Percentiles rank a stretch among this genome's conserved stretches.
Conservation (phyloP, 2,797 vertebrate genomes). For the Pipistrellus pygmaeus region DNA sequence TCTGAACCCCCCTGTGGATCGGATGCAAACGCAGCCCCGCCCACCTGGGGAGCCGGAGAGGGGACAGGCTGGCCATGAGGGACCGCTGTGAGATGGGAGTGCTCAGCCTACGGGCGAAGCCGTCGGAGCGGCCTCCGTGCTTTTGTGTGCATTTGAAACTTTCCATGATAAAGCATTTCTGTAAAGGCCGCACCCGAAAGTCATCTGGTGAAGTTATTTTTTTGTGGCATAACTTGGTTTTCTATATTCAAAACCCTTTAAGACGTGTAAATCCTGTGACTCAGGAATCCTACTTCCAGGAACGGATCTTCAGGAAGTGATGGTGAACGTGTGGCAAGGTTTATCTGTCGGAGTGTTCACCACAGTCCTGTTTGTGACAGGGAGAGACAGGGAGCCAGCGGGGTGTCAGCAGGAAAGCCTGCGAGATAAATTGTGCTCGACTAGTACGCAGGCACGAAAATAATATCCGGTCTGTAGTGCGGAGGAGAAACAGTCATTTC, state of each 20-base stretch:
- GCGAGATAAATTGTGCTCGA: neutral
- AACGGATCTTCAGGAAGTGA: slow-evolving; percentile 64
- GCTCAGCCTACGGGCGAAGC: neutral
- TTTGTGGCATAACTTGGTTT: slow-evolving; percentile 52
- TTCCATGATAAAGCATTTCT: slow-evolving; percentile 1
- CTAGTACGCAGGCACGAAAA: neutral
- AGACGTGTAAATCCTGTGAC: slow-evolving; percentile 73
- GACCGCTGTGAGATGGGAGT: neutral
- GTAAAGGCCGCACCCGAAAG: neutral
- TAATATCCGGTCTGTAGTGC: neutral
- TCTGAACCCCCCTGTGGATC: neutral
- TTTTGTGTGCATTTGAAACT: slow-evolving; percentile 33
- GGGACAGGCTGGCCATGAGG: neutral
- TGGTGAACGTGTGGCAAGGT: slow-evolving; percentile 53
- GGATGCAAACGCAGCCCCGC: neutral
- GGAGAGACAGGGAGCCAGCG: neutral
- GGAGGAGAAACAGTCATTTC: neutral
- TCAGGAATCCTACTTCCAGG: slow-evolving; percentile 70
- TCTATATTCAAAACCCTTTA: slow-evolving; percentile 61
- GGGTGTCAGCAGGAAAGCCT: neutral
- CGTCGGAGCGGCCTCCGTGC: neutral
- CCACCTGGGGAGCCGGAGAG: neutral
- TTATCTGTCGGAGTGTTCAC: neutral
- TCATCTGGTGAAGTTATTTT: slow-evolving; percentile 18
- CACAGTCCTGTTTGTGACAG: slow-evolving; percentile 38